phyloP scores from a whole-genome alignment of 2,113 vertebrate species.

The Notarius lentiginosus region DNA sequence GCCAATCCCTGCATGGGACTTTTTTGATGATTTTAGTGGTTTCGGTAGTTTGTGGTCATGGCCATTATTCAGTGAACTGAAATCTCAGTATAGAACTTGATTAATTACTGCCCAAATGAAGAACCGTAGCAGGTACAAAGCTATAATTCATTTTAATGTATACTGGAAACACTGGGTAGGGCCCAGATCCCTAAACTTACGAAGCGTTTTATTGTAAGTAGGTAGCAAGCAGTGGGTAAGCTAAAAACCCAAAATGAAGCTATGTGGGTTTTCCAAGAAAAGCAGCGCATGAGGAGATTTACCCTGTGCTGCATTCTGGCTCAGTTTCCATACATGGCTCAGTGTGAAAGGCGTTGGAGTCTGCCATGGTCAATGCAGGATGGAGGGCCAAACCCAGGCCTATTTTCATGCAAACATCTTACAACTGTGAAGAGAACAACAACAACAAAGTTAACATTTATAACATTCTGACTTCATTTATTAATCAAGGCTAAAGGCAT shows the following conservation, averaged over 20 bases:
- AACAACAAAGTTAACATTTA: neutral
- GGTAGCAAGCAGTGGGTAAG: neutral
- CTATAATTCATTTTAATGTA: neutral
- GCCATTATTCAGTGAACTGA: neutral
- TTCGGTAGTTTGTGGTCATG: neutral
- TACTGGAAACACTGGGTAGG: neutral
- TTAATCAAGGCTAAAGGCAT: neutral
- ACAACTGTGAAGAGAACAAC: conserved; percentile 33
- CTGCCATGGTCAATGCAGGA: conserved; percentile 52
- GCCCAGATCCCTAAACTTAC: neutral
- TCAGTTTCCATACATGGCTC: conserved; percentile 46
- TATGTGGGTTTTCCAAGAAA: neutral
- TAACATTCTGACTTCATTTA: neutral
- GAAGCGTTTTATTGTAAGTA: neutral
- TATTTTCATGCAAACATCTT: conserved; percentile 47
- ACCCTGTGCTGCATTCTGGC: conserved; percentile 56
- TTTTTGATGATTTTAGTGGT: neutral
- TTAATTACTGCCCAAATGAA: neutral
- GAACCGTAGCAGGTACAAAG: neutral
- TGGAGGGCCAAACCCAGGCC: neutral
- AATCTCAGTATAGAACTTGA: neutral
- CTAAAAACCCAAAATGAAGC: neutral
- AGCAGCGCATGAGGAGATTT: neutral
- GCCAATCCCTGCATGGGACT: too few relatives aligned
- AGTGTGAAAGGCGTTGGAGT: conserved; percentile 31